Base-by-base conservation (phyloP, 92 coral and sea anemone species). In the Siderastrea siderea region DNA sequence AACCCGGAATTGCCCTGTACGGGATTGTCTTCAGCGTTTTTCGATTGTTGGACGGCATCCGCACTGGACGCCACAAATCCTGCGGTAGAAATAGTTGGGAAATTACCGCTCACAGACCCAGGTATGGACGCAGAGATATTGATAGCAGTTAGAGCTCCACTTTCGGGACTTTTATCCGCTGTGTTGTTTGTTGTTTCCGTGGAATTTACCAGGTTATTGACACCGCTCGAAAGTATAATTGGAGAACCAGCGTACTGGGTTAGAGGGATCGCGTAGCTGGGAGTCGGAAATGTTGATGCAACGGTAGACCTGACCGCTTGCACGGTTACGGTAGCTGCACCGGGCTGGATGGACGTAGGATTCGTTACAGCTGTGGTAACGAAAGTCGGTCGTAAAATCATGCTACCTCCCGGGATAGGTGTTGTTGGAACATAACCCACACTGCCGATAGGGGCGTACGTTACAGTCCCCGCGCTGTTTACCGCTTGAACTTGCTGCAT, bases 251-350 rank as follows among this genome's bases (percentile, higher is more conserved):
- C 92, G 90, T 88, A 89, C 79, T 95, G 98, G 55, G 94, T 82
- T n/a, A 95, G 85, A 2, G 98, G 98, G 61, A 95, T 95, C 53
- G 98, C 98, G 82, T 95, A 95, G 66, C 96, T 95, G 2, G 98
- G 98, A 47, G 95, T 93, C 12, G 94, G 92, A 14, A 95, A 82
- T n/a, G 94, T 93, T 1, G 96, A 88, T 60, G 96, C 95, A 19
- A 88, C 96, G 43, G 96, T 95, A 9, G 85, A 78, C 74, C 96
- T 91, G 14, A 93, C 92, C 64, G 98, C 96, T 68, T 95, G 98
- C 13, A 95, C 96, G 67, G 98, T 84, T 8, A 89, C 93, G 17
- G 92, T 83, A 10, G 96, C 91, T 54, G 91, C 60, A 55, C 38
- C 38, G 38, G 95, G 86, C 47, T 93, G 94, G 9, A 90, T 81